phyloP scores from a whole-genome alignment of 2,113 vertebrate species.

The Ameiurus melas region DNA sequence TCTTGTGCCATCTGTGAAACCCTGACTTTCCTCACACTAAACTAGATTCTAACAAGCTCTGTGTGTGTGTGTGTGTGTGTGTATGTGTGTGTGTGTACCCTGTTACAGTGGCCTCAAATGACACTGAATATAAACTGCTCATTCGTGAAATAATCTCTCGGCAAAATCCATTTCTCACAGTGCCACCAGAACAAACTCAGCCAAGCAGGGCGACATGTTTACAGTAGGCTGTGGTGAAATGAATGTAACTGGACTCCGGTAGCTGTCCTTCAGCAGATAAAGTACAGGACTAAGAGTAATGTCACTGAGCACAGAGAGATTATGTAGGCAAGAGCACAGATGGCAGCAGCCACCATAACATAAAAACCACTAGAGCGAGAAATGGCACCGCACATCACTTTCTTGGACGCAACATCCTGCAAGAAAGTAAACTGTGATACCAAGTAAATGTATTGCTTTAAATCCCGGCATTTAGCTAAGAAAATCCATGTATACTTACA shows the following conservation, averaged over 20 bases:
- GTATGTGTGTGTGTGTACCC: not conserved
- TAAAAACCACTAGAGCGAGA: slow-evolving; percentile 3
- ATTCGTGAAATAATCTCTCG: slow-evolving; percentile 27
- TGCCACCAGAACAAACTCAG: slow-evolving; percentile 29
- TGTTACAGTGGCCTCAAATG: slow-evolving; percentile 11
- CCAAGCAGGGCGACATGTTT: slow-evolving; percentile 15
- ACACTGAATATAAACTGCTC: slow-evolving; percentile 26
- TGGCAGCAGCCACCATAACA: slow-evolving; percentile 22
- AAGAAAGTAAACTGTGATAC: not conserved
- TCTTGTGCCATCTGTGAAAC: not conserved
- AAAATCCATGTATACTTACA: not conserved
- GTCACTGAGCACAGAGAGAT: slow-evolving; percentile 14
- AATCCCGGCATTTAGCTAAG: not conserved
- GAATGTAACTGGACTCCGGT: not conserved
- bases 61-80: not conserved
- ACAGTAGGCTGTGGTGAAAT: slow-evolving; percentile 23
- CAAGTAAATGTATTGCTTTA: not conserved
- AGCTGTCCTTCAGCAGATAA: slow-evolving; percentile 32
- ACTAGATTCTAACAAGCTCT: not conserved
- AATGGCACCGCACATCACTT: slow-evolving; percentile 3
- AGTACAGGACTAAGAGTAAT: slow-evolving; percentile 22
- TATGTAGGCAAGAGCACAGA: not conserved
- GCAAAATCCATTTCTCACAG: slow-evolving; percentile 23
- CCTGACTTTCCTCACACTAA: not conserved
- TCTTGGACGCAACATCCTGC: not conserved